Conservation (phyloP, 2,797 vertebrate genomes). For the Muscicapa comitata region DNA sequence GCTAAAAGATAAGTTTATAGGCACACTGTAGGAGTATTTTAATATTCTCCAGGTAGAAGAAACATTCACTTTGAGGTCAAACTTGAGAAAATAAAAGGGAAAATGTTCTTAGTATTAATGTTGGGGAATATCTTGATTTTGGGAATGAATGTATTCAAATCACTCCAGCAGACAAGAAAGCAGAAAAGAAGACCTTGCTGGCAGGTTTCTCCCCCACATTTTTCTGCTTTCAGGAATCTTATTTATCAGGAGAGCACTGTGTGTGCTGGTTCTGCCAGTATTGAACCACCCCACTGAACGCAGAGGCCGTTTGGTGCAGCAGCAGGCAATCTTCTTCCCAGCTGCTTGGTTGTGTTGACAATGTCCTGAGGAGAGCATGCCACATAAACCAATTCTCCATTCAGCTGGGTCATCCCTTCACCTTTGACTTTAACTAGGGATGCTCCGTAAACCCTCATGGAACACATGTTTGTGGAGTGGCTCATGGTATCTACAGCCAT, state of each 20-base stretch:
- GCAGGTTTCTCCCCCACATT: not conserved
- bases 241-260: not conserved
- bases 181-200: not conserved
- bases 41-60: not conserved
- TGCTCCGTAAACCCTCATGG: accelerated
- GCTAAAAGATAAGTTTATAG: not conserved
- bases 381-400: not conserved
- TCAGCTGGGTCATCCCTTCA: not conserved
- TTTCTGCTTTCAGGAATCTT: not conserved
- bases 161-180: not conserved
- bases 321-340: not conserved
- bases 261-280: accelerated
- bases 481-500: accelerated
- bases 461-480: not conserved
- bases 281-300: not conserved
- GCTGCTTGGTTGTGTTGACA: not conserved
- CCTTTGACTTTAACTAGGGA: not conserved
- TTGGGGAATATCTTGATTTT: not conserved
- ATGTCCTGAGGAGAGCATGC: not conserved
- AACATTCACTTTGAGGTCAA: not conserved
- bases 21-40: not conserved
- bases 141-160: not conserved
- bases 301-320: not conserved
- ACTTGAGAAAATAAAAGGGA: not conserved
- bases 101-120: not conserved